A percentile compares a stretch with the other conserved stretches of the same genome.
phyloP scores from a whole-genome alignment of 2,888 invertebrate species.

The Himalopsyche kuldschensis region DNA sequence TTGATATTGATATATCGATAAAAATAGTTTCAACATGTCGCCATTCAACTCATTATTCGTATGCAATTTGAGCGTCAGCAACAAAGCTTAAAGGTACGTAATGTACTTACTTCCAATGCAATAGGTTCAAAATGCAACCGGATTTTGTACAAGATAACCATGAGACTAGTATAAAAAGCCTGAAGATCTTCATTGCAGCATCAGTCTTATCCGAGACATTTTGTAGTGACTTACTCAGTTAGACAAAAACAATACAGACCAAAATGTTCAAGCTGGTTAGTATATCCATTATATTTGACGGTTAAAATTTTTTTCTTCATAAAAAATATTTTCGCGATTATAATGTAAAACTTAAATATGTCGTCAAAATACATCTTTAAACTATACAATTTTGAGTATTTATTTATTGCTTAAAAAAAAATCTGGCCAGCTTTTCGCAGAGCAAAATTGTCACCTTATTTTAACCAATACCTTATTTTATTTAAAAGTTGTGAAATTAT shows the following conservation, averaged over 20 bases:
- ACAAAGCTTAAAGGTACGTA: background rate
- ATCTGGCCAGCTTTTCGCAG: too few species aligned
- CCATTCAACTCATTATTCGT: background rate
- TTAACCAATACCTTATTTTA: too few species aligned
- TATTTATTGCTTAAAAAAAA: too few species aligned
- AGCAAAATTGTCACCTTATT: too few species aligned
- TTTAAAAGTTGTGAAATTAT: too few species aligned
- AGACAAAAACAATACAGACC: constrained; percentile 45
- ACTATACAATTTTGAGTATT: too few species aligned
- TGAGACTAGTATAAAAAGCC: constrained; percentile 24
- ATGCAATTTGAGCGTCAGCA: background rate
- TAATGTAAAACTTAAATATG: too few species aligned
- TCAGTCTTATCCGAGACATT: constrained; percentile 32
- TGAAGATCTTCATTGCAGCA: background rate
- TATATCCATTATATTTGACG: constrained; percentile 27
- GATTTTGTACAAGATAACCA: background rate
- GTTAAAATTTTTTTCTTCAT: too few species aligned
- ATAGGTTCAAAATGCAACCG: background rate
- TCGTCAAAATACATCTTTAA: too few species aligned
- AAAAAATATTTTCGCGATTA: too few species aligned
- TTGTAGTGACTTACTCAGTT: constrained; percentile 39
- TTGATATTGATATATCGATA: background rate
- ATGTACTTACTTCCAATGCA: background rate
- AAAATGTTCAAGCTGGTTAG: constrained; percentile 67
- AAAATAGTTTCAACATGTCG: background rate